phyloP scores from a whole-genome alignment of 1,140 invertebrate species.

The Drosophila nasuta region DNA sequence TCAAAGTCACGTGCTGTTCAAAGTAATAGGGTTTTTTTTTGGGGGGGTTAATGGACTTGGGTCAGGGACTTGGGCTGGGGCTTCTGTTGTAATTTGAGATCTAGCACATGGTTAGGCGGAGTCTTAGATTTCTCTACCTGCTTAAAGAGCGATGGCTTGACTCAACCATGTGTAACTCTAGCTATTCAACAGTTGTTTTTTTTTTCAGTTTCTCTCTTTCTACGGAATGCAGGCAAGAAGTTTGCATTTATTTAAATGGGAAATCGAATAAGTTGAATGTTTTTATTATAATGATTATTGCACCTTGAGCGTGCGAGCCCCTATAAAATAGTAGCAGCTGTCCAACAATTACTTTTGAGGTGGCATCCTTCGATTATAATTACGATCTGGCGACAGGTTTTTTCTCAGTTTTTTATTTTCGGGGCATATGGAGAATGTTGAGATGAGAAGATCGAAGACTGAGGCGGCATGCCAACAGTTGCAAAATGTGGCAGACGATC shows the following conservation, averaged over 20 bases:
- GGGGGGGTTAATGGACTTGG: constrained; percentile 4
- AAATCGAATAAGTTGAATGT: constrained; percentile 23
- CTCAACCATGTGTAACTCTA: constrained; percentile 11
- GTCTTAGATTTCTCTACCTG: constrained; percentile 8
- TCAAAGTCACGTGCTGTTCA: constrained; percentile 48
- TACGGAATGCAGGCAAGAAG: background rate
- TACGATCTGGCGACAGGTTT: constrained; percentile 66
- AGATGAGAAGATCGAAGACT: background rate
- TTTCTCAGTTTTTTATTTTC: background rate
- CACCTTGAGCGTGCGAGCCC: constrained; percentile 39
- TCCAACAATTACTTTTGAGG: constrained; percentile 21
- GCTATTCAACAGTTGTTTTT: constrained; percentile 9
- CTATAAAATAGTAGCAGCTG: constrained; percentile 30
- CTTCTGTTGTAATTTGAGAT: constrained; percentile 47
- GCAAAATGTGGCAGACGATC: constrained; percentile 44
- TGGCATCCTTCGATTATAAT: constrained; percentile 66
- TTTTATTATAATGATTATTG: constrained; percentile 61
- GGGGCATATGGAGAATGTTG: constrained; percentile 33
- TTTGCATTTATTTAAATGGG: constrained; percentile 9
- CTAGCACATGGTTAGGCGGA: constrained; percentile 38
- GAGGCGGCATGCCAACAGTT: constrained; percentile 69
- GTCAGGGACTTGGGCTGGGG: background rate
- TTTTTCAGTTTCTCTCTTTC: background rate
- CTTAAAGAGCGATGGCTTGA: background rate
- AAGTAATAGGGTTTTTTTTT: constrained; percentile 1